A percentile compares a stretch with the other conserved stretches of the same genome.
Evolutionary conservation across 2,113 vertebrate species (phyloP).

Genomic region (Chaetorhynchus papuensis): DNA sequence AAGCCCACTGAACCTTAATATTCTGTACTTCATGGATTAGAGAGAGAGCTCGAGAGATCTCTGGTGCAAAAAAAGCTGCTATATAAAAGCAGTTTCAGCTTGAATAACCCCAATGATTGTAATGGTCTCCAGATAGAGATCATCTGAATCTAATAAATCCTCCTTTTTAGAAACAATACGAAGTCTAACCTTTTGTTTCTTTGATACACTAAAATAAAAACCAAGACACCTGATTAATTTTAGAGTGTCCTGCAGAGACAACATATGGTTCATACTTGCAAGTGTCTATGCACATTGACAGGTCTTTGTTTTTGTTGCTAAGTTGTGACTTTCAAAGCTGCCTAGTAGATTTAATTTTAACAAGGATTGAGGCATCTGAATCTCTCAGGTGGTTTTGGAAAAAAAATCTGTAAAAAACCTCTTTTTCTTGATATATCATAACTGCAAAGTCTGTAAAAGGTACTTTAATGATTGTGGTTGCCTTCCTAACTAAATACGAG

Average conservation of each 20-base stretch:
- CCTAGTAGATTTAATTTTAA: conserved; percentile 2
- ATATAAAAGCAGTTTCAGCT: not conserved
- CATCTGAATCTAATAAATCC: not conserved
- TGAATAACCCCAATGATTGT: not conserved
- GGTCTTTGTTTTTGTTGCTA: not conserved
- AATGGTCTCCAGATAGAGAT: not conserved
- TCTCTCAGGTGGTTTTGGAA: not conserved
- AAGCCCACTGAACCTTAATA: not conserved
- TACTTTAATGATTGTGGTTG: not conserved
- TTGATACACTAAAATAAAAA: not conserved
- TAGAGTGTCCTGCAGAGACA: not conserved
- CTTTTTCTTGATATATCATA: not conserved
- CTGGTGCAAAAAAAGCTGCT: not conserved
- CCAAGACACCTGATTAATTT: not conserved
- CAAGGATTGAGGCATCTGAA: not conserved
- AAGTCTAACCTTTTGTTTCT: not conserved
- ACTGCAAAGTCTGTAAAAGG: not conserved
- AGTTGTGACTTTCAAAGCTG: not conserved
- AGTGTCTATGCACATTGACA: not conserved
- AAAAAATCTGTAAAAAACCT: not conserved
- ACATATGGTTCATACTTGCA: not conserved
- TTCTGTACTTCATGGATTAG: not conserved
- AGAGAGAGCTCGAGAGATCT: not conserved
- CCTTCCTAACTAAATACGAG: not conserved
- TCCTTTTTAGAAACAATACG: not conserved